Evolutionary conservation across 1,140 invertebrate genomes (phyloP).

Genomic region (Babylonia areolata): DNA sequence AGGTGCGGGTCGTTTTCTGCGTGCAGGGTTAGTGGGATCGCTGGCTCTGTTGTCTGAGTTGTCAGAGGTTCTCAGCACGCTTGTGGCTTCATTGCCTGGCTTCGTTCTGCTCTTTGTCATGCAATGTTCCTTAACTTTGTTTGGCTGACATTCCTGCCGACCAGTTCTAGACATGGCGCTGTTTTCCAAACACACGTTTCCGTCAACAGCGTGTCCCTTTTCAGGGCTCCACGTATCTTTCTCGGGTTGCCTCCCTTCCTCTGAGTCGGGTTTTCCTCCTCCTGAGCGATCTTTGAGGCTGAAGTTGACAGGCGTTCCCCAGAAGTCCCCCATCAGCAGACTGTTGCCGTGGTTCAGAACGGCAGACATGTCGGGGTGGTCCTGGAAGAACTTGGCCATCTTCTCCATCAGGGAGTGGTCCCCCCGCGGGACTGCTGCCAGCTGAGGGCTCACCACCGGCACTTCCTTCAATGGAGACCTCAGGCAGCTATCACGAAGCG

Average conservation of each 20-base stretch:
- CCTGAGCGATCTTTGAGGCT: not conserved
- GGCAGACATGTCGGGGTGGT: slow-evolving; percentile 1
- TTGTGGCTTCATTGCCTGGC: not conserved
- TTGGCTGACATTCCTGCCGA: no score
- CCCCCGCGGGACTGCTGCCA: no score
- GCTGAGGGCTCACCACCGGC: not conserved
- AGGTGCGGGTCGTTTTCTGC: not conserved
- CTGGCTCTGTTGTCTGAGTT: not conserved
- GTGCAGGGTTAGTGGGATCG: not conserved
- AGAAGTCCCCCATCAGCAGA: not conserved
- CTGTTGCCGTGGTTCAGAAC: not conserved
- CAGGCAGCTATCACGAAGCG: not conserved
- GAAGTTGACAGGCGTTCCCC: not conserved
- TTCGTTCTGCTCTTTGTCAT: not conserved
- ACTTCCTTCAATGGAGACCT: not conserved
- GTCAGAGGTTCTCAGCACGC: not conserved
- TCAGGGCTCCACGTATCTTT: not conserved
- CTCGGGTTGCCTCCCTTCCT: not conserved
- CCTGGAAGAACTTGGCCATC: not conserved
- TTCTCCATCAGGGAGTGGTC: not conserved
- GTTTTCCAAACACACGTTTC: not conserved
- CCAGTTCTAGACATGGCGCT: not conserved
- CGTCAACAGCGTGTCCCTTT: not conserved
- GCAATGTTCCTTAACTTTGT: not conserved
- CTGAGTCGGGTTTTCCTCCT: not conserved